A percentile compares a stretch with the other conserved stretches of the same genome.
phyloP scores from a whole-genome alignment of 2,797 vertebrate species.

The Sebastes minor region DNA sequence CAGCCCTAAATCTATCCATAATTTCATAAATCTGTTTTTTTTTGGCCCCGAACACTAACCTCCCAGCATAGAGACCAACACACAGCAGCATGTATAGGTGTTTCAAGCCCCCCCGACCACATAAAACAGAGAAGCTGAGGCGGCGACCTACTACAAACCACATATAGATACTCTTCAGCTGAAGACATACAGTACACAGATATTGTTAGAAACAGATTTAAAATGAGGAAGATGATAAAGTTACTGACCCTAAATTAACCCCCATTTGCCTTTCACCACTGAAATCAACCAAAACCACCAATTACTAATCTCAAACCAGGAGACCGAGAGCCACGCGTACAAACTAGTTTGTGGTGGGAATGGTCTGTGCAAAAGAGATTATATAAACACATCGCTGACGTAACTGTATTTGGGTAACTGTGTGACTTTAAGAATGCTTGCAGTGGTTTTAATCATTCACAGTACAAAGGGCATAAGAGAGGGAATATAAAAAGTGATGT shows the following conservation, averaged over 20 bases:
- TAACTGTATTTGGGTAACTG: not conserved
- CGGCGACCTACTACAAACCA: slow-evolving; percentile 20
- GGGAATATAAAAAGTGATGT: not conserved
- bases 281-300: not conserved
- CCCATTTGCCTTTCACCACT: not conserved
- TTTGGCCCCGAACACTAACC: not conserved
- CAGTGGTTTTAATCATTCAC: not conserved
- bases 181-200: not conserved
- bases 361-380: not conserved
- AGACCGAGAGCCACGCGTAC: not conserved
- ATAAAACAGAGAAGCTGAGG: slow-evolving; percentile 13
- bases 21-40: not conserved
- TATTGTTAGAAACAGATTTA: not conserved
- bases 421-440: not conserved
- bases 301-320: not conserved
- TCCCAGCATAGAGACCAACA: not conserved
- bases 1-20: not conserved
- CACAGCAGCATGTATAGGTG: too few relatives aligned
- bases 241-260: not conserved
- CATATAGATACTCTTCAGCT: not conserved
- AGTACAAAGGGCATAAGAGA: not conserved
- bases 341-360: not conserved
- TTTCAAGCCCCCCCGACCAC: slow-evolving; percentile 21
- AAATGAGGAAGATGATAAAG: not conserved
- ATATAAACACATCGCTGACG: not conserved